These are phyloP conservation scores for Galagoides demidoff DNA, from an alignment of 2,797 vertebrate species.

Conservation along the genomic window DNA sequence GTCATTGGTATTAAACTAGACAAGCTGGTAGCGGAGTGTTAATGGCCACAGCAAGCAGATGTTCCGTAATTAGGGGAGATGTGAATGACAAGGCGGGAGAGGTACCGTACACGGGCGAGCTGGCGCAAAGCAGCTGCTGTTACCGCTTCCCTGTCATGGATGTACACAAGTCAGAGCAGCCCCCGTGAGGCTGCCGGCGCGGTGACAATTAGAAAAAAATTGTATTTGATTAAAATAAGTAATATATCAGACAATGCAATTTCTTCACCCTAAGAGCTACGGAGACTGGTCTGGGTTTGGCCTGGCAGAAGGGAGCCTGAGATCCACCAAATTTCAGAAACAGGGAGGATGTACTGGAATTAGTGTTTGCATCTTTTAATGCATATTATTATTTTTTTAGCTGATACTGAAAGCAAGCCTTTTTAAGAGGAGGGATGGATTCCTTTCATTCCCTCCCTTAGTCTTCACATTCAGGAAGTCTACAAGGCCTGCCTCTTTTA, in stretches of 20 bases:
- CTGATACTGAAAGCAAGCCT: not conserved
- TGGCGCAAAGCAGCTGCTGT: conserved; percentile 97
- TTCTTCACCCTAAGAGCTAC: conserved; percentile 62
- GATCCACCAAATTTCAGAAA: not conserved
- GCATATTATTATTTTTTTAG: not conserved
- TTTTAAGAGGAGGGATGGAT: not conserved
- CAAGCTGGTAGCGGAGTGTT: conserved; percentile 96
- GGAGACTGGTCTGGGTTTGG: conserved; percentile 62
- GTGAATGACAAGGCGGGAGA: conserved; percentile 99
- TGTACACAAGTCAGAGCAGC: conserved; percentile 95
- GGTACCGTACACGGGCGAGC: conserved; percentile 93
- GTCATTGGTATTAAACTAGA: conserved; percentile 96
- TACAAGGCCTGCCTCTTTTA: fast-evolving
- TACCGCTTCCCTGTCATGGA: conserved; percentile 95
- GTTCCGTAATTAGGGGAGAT: conserved; percentile 99
- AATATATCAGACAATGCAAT: conserved; percentile 81
- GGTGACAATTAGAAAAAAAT: conserved; percentile 93
- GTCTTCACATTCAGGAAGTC: not conserved
- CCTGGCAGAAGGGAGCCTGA: conserved; percentile 32
- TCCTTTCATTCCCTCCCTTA: not conserved
- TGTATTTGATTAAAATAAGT: conserved; percentile 93
- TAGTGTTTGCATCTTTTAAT: fast-evolving
- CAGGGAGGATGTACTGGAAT: fast-evolving
- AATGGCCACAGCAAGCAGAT: conserved; percentile 99
- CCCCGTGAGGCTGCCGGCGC: conserved; percentile 90